Evolutionary conservation across 1,140 invertebrate genomes (phyloP).

Genomic region (Euwallacea similis): DNA sequence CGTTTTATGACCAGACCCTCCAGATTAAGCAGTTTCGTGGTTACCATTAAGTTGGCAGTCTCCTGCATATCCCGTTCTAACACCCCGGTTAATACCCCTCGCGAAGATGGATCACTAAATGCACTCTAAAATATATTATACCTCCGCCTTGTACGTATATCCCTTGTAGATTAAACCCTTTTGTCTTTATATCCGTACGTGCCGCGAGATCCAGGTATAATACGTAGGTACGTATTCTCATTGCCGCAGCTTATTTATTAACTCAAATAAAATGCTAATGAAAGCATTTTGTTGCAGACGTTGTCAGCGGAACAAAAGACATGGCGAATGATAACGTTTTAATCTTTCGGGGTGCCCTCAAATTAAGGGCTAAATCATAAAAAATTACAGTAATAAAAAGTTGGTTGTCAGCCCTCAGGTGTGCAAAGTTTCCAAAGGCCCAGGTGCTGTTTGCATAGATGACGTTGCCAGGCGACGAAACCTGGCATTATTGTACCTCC

Average conservation of each 20-base stretch:
- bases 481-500: conserved; percentile 30
- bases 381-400: conserved; percentile 3
- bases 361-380: conserved; percentile 1
- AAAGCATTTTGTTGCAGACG: not conserved
- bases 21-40: conserved; percentile 53
- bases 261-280: not conserved
- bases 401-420: conserved; percentile 20
- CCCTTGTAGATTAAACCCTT: conserved; percentile 8
- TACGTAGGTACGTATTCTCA: too few species aligned
- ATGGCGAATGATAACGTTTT: not conserved
- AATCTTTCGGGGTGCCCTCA: too few species aligned
- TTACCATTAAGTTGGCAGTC: conserved; percentile 46
- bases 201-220: not conserved
- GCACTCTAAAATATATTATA: conserved; percentile 32
- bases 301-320: not conserved
- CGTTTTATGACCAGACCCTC: conserved; percentile 52
- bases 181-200: conserved; percentile 7
- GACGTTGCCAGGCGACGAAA: conserved; percentile 31
- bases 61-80: conserved; percentile 21
- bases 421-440: conserved; percentile 24
- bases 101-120: conserved; percentile 31
- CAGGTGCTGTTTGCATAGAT: conserved; percentile 39
- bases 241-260: too few species aligned
- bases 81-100: conserved; percentile 24
- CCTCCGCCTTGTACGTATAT: conserved; percentile 21